Percentiles rank a stretch among this genome's conserved stretches.
phyloP scores from a whole-genome alignment of 2,888 invertebrate species.

The Nineta flava region DNA sequence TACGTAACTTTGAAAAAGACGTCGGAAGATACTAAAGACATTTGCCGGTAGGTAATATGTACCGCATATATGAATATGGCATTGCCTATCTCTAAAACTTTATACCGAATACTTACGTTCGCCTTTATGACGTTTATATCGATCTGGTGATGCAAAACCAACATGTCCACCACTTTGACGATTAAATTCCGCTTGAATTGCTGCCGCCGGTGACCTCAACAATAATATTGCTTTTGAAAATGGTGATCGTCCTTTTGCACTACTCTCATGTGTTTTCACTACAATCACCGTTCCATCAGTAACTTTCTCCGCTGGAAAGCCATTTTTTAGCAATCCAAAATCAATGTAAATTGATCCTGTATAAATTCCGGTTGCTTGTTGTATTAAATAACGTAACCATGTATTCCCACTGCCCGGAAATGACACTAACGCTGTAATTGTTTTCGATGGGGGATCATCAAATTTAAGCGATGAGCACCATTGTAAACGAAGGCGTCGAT shows the following conservation, averaged over 20 bases:
- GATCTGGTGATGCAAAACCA: conserved; percentile 55
- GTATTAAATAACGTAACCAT: conserved; percentile 63
- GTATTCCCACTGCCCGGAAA: conserved; percentile 79
- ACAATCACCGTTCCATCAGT: conserved; percentile 59
- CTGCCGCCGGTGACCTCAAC: conserved; percentile 53
- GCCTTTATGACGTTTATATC: conserved; percentile 42
- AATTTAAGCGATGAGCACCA: conserved; percentile 38
- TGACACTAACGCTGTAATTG: conserved; percentile 48
- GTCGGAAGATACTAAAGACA: too few species aligned
- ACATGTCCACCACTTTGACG: conserved; percentile 65
- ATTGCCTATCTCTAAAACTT: not conserved
- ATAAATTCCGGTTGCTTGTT: conserved; percentile 58
- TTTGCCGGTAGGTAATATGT: too few species aligned
- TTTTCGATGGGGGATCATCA: conserved; percentile 30
- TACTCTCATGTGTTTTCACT: conserved; percentile 68
- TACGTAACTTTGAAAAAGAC: too few species aligned
- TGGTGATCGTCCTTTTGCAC: conserved; percentile 35
- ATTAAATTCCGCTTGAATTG: conserved; percentile 66
- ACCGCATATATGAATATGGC: too few species aligned
- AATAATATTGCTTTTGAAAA: conserved; percentile 54
- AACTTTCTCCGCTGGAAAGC: conserved; percentile 65
- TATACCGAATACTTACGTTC: conserved; percentile 33
- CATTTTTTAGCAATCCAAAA: conserved; percentile 57
- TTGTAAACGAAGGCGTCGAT: conserved; percentile 17
- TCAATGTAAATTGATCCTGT: conserved; percentile 75